Evolutionary conservation across 1,140 invertebrate genomes (phyloP).

Genomic region (Rhopalosiphum padi): DNA sequence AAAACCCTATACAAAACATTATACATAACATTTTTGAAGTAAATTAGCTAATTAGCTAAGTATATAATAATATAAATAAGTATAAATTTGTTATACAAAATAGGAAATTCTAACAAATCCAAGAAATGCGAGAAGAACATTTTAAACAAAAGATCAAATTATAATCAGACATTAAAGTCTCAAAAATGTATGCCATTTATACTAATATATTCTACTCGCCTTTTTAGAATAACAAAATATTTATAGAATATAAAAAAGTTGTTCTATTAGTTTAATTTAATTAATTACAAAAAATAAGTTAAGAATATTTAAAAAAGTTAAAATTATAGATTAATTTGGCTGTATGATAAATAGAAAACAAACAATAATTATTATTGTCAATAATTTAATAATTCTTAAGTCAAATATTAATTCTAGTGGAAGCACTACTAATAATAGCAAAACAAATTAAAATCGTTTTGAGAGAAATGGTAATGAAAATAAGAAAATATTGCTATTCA

Average conservation of each 20-base stretch:
- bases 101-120: background rate
- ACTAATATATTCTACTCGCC: background rate
- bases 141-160: background rate
- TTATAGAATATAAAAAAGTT: background rate
- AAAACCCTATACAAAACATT: background rate
- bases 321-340: background rate
- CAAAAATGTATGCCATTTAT: background rate
- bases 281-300: background rate
- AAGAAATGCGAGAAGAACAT: background rate
- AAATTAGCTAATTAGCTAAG: background rate
- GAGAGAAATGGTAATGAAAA: background rate
- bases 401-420: constrained; percentile 2
- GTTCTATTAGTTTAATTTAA: background rate
- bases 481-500: background rate
- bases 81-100: background rate
- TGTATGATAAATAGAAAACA: background rate
- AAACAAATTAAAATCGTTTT: background rate
- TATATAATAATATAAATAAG: background rate
- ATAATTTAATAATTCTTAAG: background rate
- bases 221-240: background rate
- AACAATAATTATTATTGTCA: background rate
- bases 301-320: constrained; percentile 17
- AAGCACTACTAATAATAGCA: background rate
- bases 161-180: background rate
- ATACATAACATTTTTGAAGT: background rate